A percentile compares a stretch with the other conserved stretches of the same genome.
These are phyloP conservation scores for Antennarius maculatus DNA, from an alignment of 2,797 vertebrate genomes.

Conservation along the genomic window DNA sequence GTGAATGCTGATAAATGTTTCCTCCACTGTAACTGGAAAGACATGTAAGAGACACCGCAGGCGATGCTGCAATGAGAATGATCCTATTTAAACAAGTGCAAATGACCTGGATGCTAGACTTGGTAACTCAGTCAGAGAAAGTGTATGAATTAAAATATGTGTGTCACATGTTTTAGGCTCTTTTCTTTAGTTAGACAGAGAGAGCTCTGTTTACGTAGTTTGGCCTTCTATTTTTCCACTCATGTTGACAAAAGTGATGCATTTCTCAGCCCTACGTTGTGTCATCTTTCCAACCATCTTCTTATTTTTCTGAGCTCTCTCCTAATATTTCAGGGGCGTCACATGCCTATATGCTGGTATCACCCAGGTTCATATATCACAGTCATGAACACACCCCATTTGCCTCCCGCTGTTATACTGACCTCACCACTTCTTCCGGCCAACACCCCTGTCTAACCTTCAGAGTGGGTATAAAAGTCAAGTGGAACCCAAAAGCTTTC, in stretches of 20 bases:
- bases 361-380: constrained; percentile 41
- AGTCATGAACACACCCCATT: constrained; percentile 15
- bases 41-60: not conserved
- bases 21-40: not conserved
- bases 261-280: constrained; percentile 17
- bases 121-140: not conserved
- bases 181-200: constrained; percentile 9
- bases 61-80: not conserved
- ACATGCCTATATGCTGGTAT: constrained; percentile 20
- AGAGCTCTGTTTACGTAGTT: not conserved
- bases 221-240: not conserved
- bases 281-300: constrained; percentile 15
- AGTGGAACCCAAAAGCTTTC: not conserved
- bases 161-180: not conserved
- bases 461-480: constrained; percentile 54
- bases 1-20: too few relatives aligned
- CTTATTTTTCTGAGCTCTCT: constrained; percentile 33
- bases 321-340: constrained; percentile 49
- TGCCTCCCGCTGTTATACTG: constrained; percentile 32
- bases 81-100: not conserved
- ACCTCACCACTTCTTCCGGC: constrained; percentile 29
- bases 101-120: too few relatives aligned
- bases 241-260: constrained; percentile 35
- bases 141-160: constrained; percentile 1
- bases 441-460: constrained; percentile 2